Evolutionary conservation across 2,888 invertebrate genomes (phyloP), one percentile per base, ranked within the genome.

Genomic region (Adelognathus sp.): DNA sequence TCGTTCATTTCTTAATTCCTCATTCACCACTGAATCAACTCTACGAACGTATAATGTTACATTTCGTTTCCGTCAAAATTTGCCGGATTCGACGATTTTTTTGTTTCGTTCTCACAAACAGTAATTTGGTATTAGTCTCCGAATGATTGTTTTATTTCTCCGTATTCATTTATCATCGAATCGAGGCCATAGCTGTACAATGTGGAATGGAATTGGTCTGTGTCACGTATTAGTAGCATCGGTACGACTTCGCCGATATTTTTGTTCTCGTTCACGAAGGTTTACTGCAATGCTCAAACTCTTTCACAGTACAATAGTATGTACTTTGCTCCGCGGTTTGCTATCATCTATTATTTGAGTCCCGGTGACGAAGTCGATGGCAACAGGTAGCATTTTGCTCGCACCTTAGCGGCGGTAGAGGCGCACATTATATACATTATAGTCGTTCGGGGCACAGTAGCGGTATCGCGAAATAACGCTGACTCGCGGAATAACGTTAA

Each of bases 161-260:
- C 24, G 46, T 50, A 5, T 50, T 24, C 24, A 50, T 11, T 24
- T 21, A 11, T 24, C 4, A 24, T 18, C 1, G 16, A 1, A 54
- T 29, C 31, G 21, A 52, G 61, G 16, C 14, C 33, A 31, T 16
- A 33, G 16, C 14, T 21, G 29, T 21, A 44, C 63, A 54, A 64
- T 72, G 56, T 64, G 56, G 56, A 56, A 61, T 60, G 41, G 21
- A 67, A 58, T 54, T 21, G 67, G 67, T 11, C 39, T 41, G 39
- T 31, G 31, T 60, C 41, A 21, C 50, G 60, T 60, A 74, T 74
- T 67, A 52, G 27, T 24, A 67, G 74, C 67, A 74, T 60, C 60
- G 67, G 41, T 74, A 74, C 50, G 74, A 67, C 74, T 74, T 67
- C 67, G 52, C 52, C 29, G 27, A 18, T 46, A 54, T 29, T 61